Conservation (phyloP, 2,888 invertebrate genomes). For the Pheosia gnoma region DNA sequence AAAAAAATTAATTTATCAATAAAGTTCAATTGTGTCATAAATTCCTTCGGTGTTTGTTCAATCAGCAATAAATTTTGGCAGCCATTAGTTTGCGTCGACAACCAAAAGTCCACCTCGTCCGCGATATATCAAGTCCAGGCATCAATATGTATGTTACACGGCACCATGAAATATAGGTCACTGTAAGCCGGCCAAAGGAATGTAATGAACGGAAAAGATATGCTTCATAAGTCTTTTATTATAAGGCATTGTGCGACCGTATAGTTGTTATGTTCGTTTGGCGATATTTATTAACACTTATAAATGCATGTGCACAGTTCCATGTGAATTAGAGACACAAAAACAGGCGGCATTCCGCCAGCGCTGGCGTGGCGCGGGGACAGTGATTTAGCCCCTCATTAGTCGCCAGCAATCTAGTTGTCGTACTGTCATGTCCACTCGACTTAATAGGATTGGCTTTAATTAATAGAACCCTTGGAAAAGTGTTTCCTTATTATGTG, state of each 20-base stretch:
- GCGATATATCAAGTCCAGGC: neutral
- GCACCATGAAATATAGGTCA: neutral
- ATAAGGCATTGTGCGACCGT: too few relatives aligned
- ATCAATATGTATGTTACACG: conserved; percentile 2
- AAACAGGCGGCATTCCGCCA: neutral
- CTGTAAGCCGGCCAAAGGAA: neutral
- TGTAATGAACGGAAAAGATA: too few relatives aligned
- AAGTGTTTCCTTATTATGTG: neutral
- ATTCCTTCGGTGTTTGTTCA: neutral
- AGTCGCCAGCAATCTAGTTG: conserved; percentile 28
- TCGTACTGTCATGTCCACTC: conserved; percentile 5
- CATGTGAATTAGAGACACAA: too few relatives aligned
- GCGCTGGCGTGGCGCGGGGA: conserved; percentile 6
- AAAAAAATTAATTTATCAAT: neutral
- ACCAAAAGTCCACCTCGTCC: neutral
- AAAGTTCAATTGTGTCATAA: neutral
- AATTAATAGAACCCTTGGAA: neutral
- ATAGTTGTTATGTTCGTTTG: too few relatives aligned
- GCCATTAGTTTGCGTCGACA: neutral
- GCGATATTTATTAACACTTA: too few relatives aligned
- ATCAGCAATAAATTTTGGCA: conserved; percentile 2
- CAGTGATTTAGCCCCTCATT: conserved; percentile 38
- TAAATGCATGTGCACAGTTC: too few relatives aligned
- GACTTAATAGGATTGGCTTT: neutral
- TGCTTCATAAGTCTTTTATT: too few relatives aligned